Evolutionary conservation across 2,888 invertebrate species (phyloP).

Genomic region (Nycteola revayana): DNA sequence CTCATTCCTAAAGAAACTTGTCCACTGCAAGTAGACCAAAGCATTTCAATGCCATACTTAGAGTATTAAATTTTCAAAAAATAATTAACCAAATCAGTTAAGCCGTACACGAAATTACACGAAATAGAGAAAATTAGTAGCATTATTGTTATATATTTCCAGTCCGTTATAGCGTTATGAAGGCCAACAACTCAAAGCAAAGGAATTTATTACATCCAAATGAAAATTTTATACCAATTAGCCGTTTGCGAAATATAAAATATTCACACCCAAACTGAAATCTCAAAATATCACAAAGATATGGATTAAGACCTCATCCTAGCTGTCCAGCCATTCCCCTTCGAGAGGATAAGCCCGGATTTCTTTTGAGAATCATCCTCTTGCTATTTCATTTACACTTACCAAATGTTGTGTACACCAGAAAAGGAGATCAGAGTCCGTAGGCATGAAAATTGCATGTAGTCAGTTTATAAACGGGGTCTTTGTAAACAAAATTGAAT

Average conservation of each 20-base stretch:
- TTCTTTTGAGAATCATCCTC: constrained; percentile 50
- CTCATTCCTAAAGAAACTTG: too few relatives aligned
- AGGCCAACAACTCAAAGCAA: neutral
- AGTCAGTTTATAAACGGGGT: constrained; percentile 51
- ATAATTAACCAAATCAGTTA: too few relatives aligned
- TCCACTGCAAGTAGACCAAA: too few relatives aligned
- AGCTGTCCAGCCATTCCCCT: constrained; percentile 52
- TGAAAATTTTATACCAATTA: constrained; percentile 31
- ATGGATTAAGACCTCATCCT: constrained; percentile 53
- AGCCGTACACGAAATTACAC: too few relatives aligned
- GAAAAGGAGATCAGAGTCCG: constrained; percentile 18
- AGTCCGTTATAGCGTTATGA: too few relatives aligned
- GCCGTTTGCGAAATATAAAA: constrained; percentile 18
- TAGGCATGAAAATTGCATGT: constrained; percentile 57
- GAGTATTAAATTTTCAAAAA: too few relatives aligned
- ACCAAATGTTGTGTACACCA: neutral
- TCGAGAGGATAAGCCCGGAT: constrained; percentile 42
- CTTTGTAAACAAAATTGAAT: constrained; percentile 78
- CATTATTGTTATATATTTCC: too few relatives aligned
- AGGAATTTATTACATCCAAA: constrained; percentile 19
- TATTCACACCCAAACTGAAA: constrained; percentile 31
- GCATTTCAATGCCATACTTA: too few relatives aligned
- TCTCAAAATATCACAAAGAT: constrained; percentile 38
- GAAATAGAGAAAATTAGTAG: too few relatives aligned
- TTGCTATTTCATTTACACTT: constrained; percentile 33